Percentiles rank a stretch among this genome's conserved stretches.
phyloP scores from a whole-genome alignment of 2,113 vertebrate genomes.

The Ptilorrhoa leucosticta region DNA sequence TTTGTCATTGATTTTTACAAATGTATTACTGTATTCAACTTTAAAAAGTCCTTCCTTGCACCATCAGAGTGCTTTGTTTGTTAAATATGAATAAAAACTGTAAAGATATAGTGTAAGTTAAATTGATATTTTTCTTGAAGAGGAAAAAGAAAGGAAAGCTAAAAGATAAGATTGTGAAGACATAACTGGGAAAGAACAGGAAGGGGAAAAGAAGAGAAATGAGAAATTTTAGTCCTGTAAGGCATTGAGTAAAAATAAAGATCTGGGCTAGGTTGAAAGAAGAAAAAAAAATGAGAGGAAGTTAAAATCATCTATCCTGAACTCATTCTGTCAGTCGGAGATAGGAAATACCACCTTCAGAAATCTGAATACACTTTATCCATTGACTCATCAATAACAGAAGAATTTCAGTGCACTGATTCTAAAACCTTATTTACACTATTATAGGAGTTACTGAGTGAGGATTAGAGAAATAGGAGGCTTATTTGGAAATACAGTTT shows the following conservation, averaged over 20 bases:
- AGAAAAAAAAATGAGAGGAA: background rate
- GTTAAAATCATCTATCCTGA: background rate
- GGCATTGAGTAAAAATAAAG: background rate
- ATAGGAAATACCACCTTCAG: background rate
- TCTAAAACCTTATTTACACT: background rate
- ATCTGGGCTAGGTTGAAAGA: background rate
- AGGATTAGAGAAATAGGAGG: background rate
- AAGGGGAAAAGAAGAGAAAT: background rate
- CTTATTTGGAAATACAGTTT: background rate
- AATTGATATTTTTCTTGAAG: background rate
- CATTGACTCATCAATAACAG: background rate
- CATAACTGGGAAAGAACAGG: background rate
- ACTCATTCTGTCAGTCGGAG: constrained; percentile 3
- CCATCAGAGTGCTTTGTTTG: background rate
- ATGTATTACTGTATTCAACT: background rate
- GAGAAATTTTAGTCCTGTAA: background rate
- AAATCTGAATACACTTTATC: background rate
- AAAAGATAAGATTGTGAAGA: background rate
- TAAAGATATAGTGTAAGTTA: background rate
- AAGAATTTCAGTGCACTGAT: background rate
- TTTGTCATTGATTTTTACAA: background rate
- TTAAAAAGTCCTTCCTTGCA: background rate
- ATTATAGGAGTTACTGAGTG: background rate
- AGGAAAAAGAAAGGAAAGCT: background rate
- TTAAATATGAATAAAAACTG: background rate